A percentile compares a stretch with the other conserved stretches of the same genome.
Conservation (phyloP, 2,113 vertebrate genomes). For the Herpetotheres cachinnans region DNA sequence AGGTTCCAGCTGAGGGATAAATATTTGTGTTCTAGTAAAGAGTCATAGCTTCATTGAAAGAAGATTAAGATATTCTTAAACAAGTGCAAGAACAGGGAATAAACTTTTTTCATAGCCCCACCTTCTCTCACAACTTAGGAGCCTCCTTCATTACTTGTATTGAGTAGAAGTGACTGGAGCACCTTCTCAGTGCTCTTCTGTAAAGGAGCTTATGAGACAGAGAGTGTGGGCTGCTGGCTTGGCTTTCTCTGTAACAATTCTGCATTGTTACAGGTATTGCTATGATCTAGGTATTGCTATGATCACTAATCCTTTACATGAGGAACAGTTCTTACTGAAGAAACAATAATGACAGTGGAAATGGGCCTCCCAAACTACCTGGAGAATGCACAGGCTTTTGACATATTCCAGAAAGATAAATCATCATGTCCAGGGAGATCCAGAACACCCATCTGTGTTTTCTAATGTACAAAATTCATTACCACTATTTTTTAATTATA, state of each 20-base stretch:
- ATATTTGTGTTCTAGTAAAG: background rate
- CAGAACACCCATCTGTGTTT: background rate
- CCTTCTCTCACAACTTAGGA: background rate
- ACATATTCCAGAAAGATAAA: background rate
- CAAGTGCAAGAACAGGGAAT: background rate
- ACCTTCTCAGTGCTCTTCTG: background rate
- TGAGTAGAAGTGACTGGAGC: background rate
- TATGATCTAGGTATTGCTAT: background rate
- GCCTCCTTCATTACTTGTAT: background rate
- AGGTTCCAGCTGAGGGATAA: background rate
- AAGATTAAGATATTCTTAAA: background rate
- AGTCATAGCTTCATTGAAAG: background rate
- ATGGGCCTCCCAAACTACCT: background rate
- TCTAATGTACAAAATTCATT: background rate
- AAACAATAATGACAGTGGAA: background rate
- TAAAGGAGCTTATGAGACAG: background rate
- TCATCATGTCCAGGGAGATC: background rate
- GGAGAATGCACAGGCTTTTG: background rate
- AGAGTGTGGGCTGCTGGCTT: background rate
- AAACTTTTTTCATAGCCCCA: background rate
- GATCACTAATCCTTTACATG: background rate
- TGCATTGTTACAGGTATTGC: background rate
- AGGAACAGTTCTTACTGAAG: background rate
- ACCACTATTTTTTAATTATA: background rate
- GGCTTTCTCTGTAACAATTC: background rate